Base-by-base conservation (phyloP, 2,113 vertebrate genomes). In the Elgaria multicarinata region DNA sequence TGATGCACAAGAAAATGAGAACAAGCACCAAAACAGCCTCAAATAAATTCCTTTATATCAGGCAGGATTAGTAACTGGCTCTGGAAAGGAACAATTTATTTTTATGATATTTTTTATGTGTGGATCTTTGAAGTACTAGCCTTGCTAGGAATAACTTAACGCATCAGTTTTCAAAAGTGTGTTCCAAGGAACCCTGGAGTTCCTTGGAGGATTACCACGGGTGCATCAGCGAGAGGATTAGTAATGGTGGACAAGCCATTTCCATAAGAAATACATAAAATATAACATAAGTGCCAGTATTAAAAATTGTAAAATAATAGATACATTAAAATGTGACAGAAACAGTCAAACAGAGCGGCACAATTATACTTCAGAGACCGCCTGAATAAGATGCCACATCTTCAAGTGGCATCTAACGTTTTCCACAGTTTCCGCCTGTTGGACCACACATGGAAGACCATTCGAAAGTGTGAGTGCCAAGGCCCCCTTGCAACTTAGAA, bases 41-140 rank as follows among this genome's bases (percentile, higher is more conserved):
- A 83, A 71, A 5, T 53, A 87, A 89, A 83, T 46, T 55, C 5
- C 42, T 76, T 90, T 75, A 74, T 66, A 14, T 69, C 28, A 53
- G 75, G 0, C 44, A 50, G 4, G 83, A 36, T 20, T 87, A 26
- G 4, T 81, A 72, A 91, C 69, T 26, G 53, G 2, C 14, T 71
- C 69, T 71, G 20, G 78, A 84, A 93, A 94, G 58, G 8, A 91
- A 46, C 71, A 67, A 6, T 81, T 20, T 28, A 55, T 9, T 53
- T 7, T 39, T 46, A n/a, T n/a, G n/a, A n/a, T n/a, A n/a, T 24
- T 64, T 18, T 67, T 14, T 28, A 28, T 3, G 79, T 79, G 75
- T 0, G 0, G 26, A 22, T 53, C 26, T 83, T 66, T 18, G 85
- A 53, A 90, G 33, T 3, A 39, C 24, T 50, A 71, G 31, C 5